phyloP scores from a whole-genome alignment of 2,113 vertebrate genomes.

The Oreochromis niloticus region DNA sequence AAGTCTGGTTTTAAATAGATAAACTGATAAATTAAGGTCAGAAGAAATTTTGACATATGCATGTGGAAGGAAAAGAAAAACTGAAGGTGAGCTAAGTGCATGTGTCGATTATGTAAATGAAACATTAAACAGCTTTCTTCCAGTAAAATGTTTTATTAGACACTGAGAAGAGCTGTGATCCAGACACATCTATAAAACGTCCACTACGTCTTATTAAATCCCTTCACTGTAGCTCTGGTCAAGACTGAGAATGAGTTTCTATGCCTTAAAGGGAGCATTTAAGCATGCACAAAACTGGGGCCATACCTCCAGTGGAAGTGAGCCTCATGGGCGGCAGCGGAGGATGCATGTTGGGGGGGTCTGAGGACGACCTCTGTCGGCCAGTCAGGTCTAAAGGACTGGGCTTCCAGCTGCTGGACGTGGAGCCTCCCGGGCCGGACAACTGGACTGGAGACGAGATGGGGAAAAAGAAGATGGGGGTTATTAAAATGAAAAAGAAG shows the following conservation, averaged over 20 bases:
- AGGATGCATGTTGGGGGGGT: conserved; percentile 96
- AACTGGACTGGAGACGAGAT: conserved; percentile 72
- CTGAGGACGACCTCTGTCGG: conserved; percentile 94
- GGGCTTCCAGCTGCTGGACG: conserved; percentile 86
- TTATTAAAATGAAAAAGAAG: background rate
- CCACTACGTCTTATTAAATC: background rate
- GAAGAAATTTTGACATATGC: background rate
- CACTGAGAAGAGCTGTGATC: background rate
- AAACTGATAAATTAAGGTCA: background rate
- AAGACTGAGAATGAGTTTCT: background rate
- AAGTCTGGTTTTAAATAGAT: background rate
- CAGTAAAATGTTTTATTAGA: background rate
- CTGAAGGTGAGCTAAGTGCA: background rate
- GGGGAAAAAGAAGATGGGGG: background rate
- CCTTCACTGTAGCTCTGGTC: background rate
- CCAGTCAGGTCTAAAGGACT: conserved; percentile 82
- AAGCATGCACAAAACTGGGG: background rate
- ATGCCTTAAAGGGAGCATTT: background rate
- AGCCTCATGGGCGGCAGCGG: conserved; percentile 90
- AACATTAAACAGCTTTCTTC: background rate
- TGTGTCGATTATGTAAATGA: background rate
- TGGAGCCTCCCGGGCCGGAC: conserved; percentile 75
- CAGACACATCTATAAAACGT: background rate
- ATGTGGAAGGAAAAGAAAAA: background rate
- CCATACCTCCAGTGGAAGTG: conserved; percentile 87